phyloP scores from a whole-genome alignment of 2,888 invertebrate species.

The Dyspetes luteomarginatus region DNA sequence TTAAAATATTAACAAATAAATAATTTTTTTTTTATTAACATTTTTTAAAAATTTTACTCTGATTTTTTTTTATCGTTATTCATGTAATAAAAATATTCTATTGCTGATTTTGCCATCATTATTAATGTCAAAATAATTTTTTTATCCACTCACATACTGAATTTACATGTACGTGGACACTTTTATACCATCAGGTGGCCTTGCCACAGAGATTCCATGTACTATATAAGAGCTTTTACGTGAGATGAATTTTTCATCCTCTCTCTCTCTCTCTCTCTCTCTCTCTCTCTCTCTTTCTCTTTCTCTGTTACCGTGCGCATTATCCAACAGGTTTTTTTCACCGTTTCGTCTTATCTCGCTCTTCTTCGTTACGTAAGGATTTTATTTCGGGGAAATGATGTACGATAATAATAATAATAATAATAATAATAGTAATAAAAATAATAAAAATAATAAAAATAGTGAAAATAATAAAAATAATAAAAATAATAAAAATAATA shows the following conservation, averaged over 20 bases:
- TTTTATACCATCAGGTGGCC: neutral
- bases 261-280: neutral
- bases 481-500: neutral
- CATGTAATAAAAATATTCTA: too few species aligned
- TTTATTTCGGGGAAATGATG: slow-evolving; percentile 42
- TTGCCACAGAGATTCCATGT: neutral
- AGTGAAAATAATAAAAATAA: neutral
- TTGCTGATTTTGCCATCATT: too few species aligned
- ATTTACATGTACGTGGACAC: neutral
- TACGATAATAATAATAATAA: slow-evolving; percentile 35
- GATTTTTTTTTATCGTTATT: too few species aligned
- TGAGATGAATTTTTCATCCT: slow-evolving; percentile 46
- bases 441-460: neutral
- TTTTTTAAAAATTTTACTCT: too few species aligned
- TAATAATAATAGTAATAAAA: too few species aligned
- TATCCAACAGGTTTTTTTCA: neutral
- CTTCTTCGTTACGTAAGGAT: slow-evolving; percentile 44
- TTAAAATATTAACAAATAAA: too few species aligned
- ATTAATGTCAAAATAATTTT: neutral
- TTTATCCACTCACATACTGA: neutral
- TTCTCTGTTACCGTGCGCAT: neutral
- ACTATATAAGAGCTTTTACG: slow-evolving; percentile 28
- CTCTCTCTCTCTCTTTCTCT: neutral
- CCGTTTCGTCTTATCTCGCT: neutral
- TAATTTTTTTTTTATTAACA: too few species aligned